Evolutionary conservation across 1,140 invertebrate genomes (phyloP).

Genomic region (Aphis gossypii): DNA sequence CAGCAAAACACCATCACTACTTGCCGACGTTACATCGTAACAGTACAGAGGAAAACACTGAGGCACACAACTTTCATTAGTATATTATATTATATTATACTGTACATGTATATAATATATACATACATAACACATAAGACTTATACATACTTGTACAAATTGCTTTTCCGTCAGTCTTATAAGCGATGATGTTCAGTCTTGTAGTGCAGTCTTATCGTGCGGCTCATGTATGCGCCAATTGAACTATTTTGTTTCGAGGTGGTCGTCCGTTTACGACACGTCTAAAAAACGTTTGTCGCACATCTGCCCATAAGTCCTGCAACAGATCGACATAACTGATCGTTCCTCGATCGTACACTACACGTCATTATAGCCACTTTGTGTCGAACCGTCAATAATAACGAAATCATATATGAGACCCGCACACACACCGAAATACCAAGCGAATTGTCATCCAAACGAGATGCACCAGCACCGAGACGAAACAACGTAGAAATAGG

Average conservation of each 20-base stretch:
- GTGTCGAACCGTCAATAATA: background rate
- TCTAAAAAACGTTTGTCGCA: background rate
- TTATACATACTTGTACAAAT: slow-evolving; percentile 36
- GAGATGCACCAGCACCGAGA: background rate
- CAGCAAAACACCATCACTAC: background rate
- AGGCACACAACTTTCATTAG: no score
- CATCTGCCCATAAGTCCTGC: background rate
- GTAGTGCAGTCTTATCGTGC: slow-evolving; percentile 37
- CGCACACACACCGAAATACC: background rate
- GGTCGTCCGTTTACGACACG: background rate
- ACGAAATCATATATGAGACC: background rate
- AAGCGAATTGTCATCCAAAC: background rate
- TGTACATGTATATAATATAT: no score
- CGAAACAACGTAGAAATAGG: background rate
- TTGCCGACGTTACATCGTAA: background rate
- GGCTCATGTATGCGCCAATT: slow-evolving; percentile 32
- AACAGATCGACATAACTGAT: background rate
- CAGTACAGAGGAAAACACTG: background rate
- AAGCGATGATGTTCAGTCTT: slow-evolving; percentile 44
- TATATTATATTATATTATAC: no score
- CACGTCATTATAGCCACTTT: background rate
- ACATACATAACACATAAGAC: background rate
- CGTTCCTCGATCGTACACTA: background rate
- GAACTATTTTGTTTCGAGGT: background rate
- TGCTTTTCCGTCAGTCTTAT: slow-evolving; percentile 46